Conservation (phyloP, 2,797 vertebrate genomes). For the Typhlichthys eigenmanni region DNA sequence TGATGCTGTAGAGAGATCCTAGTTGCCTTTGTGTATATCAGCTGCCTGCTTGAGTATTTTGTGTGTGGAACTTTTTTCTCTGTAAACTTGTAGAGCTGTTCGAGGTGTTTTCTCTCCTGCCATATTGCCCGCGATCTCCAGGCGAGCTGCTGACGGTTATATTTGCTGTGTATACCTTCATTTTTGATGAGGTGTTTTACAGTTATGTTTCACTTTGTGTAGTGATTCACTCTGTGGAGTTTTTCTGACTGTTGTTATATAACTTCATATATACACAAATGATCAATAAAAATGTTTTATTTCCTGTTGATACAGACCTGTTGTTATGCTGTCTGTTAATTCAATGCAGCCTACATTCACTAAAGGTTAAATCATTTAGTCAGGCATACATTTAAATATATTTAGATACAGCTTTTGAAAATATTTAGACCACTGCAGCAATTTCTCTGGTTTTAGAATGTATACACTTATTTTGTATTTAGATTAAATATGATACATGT, state of each 20-base stretch:
- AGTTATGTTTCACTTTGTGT: conserved; percentile 98
- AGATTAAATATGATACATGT: no score
- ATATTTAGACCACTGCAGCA: no score
- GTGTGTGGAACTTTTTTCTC: conserved; percentile 95
- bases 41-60: conserved; percentile 99
- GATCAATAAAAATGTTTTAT: conserved; percentile 99
- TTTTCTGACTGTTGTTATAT: conserved; percentile 99
- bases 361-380: neutral
- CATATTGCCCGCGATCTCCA: conserved; percentile 85
- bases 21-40: conserved; percentile 99
- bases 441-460: no score
- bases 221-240: conserved; percentile 98
- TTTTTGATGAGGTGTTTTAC: conserved; percentile 97
- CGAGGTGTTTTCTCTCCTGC: conserved; percentile 95
- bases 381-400: neutral
- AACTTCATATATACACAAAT: conserved; percentile 98
- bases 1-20: conserved; percentile 99
- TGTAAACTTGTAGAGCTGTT: conserved; percentile 96
- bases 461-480: no score
- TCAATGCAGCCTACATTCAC: neutral
- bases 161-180: conserved; percentile 97
- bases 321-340: conserved; percentile 47
- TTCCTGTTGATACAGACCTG: conserved; percentile 93
- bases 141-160: conserved; percentile 87
- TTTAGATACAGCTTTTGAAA: neutral